Conservation (phyloP, 64 coral and sea anemone species). For the Stichodactyla helianthus region DNA sequence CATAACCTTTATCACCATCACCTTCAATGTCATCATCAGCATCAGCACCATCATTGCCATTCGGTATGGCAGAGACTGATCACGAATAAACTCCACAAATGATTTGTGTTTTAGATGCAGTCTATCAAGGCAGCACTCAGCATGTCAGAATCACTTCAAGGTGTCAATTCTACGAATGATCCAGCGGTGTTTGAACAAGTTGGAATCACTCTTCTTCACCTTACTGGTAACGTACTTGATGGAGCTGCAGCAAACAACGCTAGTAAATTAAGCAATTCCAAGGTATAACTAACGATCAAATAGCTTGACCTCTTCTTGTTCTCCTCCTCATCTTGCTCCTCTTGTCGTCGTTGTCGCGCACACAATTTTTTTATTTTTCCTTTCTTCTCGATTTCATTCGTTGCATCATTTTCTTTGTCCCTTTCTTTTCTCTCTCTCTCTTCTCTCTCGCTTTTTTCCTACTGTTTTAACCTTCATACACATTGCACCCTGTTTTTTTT, state of each 20-base stretch:
- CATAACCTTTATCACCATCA: too few relatives aligned
- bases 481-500: not conserved
- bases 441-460: not conserved
- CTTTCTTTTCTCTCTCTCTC: too few relatives aligned
- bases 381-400: too few relatives aligned
- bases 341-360: too few relatives aligned
- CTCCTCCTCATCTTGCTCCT: too few relatives aligned
- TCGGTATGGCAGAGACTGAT: not conserved
- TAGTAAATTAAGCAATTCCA: not conserved
- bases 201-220: not conserved
- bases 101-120: not conserved
- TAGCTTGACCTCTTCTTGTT: too few relatives aligned
- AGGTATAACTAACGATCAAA: not conserved
- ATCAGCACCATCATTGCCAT: too few relatives aligned
- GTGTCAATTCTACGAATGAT: not conserved
- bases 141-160: constrained; percentile 7
- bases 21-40: too few relatives aligned
- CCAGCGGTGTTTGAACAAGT: constrained; percentile 5
- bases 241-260: not conserved
- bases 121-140: not conserved
- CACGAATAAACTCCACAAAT: not conserved
- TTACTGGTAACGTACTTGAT: constrained; percentile 15
- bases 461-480: not conserved
- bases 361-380: too few relatives aligned
- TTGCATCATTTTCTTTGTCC: too few relatives aligned